Evolutionary conservation across 92 coral and sea anemone species (phyloP), one percentile per base, ranked within the genome.

Genomic region (Galaxea fascicularis): DNA sequence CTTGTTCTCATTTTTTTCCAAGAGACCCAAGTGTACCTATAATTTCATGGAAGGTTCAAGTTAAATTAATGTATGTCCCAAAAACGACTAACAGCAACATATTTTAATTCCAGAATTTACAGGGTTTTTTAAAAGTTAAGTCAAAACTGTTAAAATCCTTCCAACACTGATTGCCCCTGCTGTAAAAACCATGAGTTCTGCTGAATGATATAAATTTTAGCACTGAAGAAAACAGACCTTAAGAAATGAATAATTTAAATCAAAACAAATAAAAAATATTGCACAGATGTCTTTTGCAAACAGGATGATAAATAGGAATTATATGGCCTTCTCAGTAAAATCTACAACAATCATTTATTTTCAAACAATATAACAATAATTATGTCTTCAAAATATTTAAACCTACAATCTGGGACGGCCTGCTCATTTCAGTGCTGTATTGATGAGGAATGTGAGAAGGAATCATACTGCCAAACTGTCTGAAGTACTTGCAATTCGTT

Each of bases 391-490:
- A 17, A 28, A 67, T 8, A 35, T 16, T 63, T 20, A 27, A 58
- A 65, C 73, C 70, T 63, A 85, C 76, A 65, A 76, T 70, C 17
- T 75, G 64, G 62, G 71, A 63, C 22, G 76, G 73, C 82, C 56
- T 26, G 18, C 74, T 74, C 88, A 84, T 84, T 60, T 74, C 39
- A 14, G 31, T 53, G 58, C 53, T 21, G 73, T 26, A 65, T 35
- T 80, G 85, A 21, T 85, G 89, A 29, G 76, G 77, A 53, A 85
- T 39, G 60, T 85, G 85, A 44, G 46, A 25, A 25, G 89, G 89
- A 17, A 85, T 73, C 46, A 58, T 17, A 24, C 29, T 64, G 14
- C 66, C 46, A 69, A 41, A 85, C 51, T 77, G 85, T 22, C 46
- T 85, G 89, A 77, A 85, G 45, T 69, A 85, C 60, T 65, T 54